Evolutionary conservation across 2,888 invertebrate genomes (phyloP), one percentile per base, ranked within the genome.

Genomic region (Chloroclystis v-ata): DNA sequence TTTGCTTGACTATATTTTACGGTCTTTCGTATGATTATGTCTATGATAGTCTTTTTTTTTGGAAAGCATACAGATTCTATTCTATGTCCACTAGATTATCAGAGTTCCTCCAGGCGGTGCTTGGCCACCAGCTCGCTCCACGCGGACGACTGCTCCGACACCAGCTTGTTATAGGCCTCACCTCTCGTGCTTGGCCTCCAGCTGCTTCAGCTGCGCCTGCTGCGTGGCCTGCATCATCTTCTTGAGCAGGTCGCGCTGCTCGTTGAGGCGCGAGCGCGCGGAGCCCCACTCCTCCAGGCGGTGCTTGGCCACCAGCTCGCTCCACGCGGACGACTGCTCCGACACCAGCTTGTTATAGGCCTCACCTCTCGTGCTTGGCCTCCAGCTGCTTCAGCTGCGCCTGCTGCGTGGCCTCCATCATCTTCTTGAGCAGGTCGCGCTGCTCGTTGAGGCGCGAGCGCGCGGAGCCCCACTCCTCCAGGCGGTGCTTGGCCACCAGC

Each of bases 321-420:
- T 95, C 98, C 99, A 99, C 65, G 98, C 97, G n/a, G 92, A 89
- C 4, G 98, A 97, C 85, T 99, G 99, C 58, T 97, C 97, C 29
- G 92, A 91, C 24, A 99, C 97, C 42, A 98, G 89, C 65, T 93
- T 92, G 57, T 95, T 92, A 61, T 96, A 92, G 1, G 90, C 85
- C 32, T 46, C 49, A 93, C 93, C 93, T 91, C 64, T 97, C 97
- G 72, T 97, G 97, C 67, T 95, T 94, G 4, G 91, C 93, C 68
- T 96, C 95, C 2, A 98, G 85, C 75, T 97, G 96, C 74, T 97
- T 97, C 79, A 97, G 91, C 80, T 97, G 97, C 8, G 90, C 88
- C 41, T 90, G 90, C 77, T 98, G 98, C 12, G 95, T 92, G 16
- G 91, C 81, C 64, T 94, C 91, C 93, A 97, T 95, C 61, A 97